Evolutionary conservation across 2,797 vertebrate genomes (phyloP).

Genomic region (Spinus olivaceus): DNA sequence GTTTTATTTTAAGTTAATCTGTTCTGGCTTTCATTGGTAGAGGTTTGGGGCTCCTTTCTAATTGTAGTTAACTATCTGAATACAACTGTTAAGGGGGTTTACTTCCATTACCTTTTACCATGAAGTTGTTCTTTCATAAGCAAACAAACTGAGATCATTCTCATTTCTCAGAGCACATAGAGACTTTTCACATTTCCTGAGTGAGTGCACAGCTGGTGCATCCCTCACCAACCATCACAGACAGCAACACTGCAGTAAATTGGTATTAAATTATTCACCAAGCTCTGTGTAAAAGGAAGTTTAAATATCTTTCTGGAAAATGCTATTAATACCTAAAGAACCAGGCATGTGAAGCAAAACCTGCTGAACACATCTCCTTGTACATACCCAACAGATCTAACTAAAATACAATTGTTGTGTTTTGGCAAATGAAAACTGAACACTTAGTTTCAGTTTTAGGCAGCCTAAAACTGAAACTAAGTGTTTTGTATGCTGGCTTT

Average conservation of each 20-base stretch:
- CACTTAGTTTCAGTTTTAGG: too few species aligned
- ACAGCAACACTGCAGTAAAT: neutral
- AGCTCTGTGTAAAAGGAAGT: neutral
- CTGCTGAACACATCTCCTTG: neutral
- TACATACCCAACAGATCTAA: neutral
- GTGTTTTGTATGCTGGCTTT: neutral
- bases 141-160: neutral
- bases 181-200: neutral
- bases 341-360: neutral
- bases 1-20: neutral
- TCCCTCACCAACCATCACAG: neutral
- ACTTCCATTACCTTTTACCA: neutral
- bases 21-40: neutral
- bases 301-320: slow-evolving; percentile 3
- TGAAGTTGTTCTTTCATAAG: neutral
- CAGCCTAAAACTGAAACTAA: neutral
- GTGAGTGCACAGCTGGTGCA: neutral
- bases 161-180: neutral
- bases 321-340: neutral
- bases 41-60: neutral
- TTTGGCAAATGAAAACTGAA: neutral
- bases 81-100: neutral
- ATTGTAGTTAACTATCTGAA: neutral
- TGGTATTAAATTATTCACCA: slow-evolving; percentile 3
- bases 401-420: neutral